A percentile compares a stretch with the other conserved stretches of the same genome.
phyloP scores from a whole-genome alignment of 2,888 invertebrate species.

The Panorpa germanica region DNA sequence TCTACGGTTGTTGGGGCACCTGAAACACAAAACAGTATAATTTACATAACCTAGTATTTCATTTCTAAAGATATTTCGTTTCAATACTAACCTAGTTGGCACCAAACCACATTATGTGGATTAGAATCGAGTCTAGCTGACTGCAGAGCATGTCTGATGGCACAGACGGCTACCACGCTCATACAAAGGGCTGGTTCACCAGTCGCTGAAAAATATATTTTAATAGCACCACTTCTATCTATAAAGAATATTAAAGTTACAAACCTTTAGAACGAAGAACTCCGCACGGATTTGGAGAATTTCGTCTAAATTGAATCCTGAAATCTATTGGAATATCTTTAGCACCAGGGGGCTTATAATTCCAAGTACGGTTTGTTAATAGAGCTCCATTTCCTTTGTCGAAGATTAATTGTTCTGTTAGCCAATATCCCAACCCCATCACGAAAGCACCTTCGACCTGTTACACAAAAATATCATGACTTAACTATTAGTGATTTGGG shows the following conservation, averaged over 20 bases:
- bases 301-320: conserved; percentile 36
- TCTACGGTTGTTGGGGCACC: conserved; percentile 19
- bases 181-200: conserved; percentile 33
- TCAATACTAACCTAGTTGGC: conserved; percentile 33
- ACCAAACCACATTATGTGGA: conserved; percentile 30
- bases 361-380: conserved; percentile 54
- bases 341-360: conserved; percentile 47
- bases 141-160: conserved; percentile 38
- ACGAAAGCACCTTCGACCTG: conserved; percentile 51
- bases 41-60: too few relatives aligned
- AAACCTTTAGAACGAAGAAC: conserved; percentile 49
- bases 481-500: conserved; percentile 2
- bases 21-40: too few relatives aligned
- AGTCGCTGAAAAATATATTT: conserved; percentile 24
- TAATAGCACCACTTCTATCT: too few relatives aligned
- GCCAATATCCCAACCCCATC: conserved; percentile 54
- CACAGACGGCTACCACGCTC: conserved; percentile 29
- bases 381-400: conserved; percentile 35
- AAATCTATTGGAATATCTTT: conserved; percentile 53
- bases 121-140: conserved; percentile 40
- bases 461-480: conserved; percentile 1
- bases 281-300: conserved; percentile 37
- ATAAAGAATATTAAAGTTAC: conserved; percentile 1
- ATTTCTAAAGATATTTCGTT: too few relatives aligned
- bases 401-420: conserved; percentile 41